phyloP scores from a whole-genome alignment of 1,140 invertebrate species.

The Drosophila micromelanica region DNA sequence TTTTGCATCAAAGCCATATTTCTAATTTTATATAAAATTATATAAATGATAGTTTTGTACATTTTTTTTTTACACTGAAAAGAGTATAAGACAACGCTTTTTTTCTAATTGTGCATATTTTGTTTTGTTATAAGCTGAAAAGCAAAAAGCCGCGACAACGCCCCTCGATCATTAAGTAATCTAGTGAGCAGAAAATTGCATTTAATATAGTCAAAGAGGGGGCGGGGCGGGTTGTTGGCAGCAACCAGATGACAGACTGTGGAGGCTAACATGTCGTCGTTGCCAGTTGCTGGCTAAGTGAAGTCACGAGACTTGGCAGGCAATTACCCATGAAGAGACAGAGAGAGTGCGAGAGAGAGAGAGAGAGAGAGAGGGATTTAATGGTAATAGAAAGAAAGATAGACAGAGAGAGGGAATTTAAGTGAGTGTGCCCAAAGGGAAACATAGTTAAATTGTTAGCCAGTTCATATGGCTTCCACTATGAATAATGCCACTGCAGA shows the following conservation, averaged over 20 bases:
- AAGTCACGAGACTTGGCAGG: constrained; percentile 39
- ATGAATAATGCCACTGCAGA: constrained; percentile 3
- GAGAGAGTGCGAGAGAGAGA: not conserved
- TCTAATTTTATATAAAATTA: no score
- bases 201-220: constrained; percentile 4
- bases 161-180: constrained; percentile 36
- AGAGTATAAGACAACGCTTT: not conserved
- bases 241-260: constrained; percentile 5
- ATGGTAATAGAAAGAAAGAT: not conserved
- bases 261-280: constrained; percentile 10
- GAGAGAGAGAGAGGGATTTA: constrained; percentile 1
- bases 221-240: not conserved
- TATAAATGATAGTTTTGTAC: no score
- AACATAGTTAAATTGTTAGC: constrained; percentile 11
- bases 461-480: not conserved
- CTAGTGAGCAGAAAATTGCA: constrained; percentile 45
- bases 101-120: not conserved
- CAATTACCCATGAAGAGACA: constrained; percentile 2
- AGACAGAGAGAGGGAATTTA: not conserved
- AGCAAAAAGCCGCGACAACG: constrained; percentile 14
- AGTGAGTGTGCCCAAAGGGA: not conserved
- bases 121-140: constrained; percentile 5
- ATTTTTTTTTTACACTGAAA: not conserved
- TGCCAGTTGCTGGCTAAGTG: constrained; percentile 24
- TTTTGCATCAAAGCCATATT: no score